Conservation (phyloP, 2,797 vertebrate species). For the Crotalus adamanteus region DNA sequence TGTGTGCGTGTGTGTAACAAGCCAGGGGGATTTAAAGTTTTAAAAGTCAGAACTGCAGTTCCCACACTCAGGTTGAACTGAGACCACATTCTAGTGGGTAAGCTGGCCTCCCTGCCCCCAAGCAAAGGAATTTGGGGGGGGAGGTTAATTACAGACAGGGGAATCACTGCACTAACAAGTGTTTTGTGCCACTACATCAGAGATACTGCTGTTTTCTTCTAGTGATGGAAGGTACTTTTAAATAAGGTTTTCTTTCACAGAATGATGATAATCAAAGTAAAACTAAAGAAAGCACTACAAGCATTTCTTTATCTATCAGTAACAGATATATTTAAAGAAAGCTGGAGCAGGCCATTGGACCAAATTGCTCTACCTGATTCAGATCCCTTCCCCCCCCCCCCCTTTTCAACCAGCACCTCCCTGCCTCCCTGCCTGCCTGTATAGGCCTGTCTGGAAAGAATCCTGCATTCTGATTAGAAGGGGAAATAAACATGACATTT, state of each 20-base stretch:
- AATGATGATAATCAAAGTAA: neutral
- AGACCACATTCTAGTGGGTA: conserved; percentile 7
- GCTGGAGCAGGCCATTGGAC: neutral
- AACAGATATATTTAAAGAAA: neutral
- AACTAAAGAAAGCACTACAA: neutral
- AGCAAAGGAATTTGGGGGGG: conserved; percentile 20
- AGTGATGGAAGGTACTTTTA: neutral
- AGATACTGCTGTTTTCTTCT: conserved; percentile 32
- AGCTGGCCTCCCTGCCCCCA: conserved; percentile 28
- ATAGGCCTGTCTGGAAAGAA: neutral
- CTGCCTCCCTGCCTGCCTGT: neutral
- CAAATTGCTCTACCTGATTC: neutral
- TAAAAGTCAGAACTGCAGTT: conserved; percentile 50
- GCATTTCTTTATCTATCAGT: neutral
- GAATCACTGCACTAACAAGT: conserved; percentile 40
- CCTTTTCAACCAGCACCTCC: neutral
- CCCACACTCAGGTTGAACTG: conserved; percentile 42
- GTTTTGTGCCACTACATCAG: neutral
- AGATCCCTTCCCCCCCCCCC: neutral
- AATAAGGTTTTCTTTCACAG: neutral
- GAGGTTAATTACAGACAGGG: conserved; percentile 38
- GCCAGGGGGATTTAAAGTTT: conserved; percentile 43
- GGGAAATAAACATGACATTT: neutral
- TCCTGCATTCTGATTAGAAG: neutral
- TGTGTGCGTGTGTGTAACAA: conserved; percentile 32